These are phyloP conservation scores for Macrostomum lignano DNA, from an alignment of 1,140 invertebrate species.

Conservation along the genomic window DNA sequence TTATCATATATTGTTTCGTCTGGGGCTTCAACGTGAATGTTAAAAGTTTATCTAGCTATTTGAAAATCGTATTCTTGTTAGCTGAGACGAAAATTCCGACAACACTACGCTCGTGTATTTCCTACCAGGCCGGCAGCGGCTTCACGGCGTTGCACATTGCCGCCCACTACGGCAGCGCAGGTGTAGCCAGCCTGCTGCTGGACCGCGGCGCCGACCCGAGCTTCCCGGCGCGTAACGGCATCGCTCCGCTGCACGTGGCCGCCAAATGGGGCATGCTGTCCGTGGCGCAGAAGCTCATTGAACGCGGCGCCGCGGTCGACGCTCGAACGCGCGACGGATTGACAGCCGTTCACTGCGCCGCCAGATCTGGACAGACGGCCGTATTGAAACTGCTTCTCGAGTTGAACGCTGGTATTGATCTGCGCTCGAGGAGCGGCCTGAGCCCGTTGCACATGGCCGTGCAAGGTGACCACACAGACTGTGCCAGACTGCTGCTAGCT, in stretches of 20 bases:
- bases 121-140: too few species aligned
- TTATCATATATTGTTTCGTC: too few species aligned
- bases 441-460: slow-evolving; percentile 59
- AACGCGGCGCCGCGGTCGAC: slow-evolving; percentile 69
- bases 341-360: slow-evolving; percentile 73
- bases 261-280: slow-evolving; percentile 64
- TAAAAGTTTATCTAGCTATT: too few species aligned
- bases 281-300: slow-evolving; percentile 78
- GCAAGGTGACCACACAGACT: slow-evolving; percentile 56
- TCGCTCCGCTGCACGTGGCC: slow-evolving; percentile 87
- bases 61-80: too few species aligned
- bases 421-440: slow-evolving; percentile 47
- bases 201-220: slow-evolving; percentile 87
- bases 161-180: slow-evolving; percentile 89
- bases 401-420: slow-evolving; percentile 26
- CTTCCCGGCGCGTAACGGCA: slow-evolving; percentile 69
- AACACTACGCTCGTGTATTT: too few species aligned
- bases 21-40: too few species aligned
- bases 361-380: slow-evolving; percentile 84
- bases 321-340: slow-evolving; percentile 65
- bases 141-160: slow-evolving; percentile 44
- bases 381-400: slow-evolving; percentile 69
- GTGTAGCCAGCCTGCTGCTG: slow-evolving; percentile 64
- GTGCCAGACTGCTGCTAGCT: slow-evolving; percentile 57
- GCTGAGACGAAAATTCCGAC: too few species aligned